These are phyloP conservation scores for Ridgeia piscesae DNA, from an alignment of 1,140 invertebrate genomes.

Conservation along the genomic window DNA sequence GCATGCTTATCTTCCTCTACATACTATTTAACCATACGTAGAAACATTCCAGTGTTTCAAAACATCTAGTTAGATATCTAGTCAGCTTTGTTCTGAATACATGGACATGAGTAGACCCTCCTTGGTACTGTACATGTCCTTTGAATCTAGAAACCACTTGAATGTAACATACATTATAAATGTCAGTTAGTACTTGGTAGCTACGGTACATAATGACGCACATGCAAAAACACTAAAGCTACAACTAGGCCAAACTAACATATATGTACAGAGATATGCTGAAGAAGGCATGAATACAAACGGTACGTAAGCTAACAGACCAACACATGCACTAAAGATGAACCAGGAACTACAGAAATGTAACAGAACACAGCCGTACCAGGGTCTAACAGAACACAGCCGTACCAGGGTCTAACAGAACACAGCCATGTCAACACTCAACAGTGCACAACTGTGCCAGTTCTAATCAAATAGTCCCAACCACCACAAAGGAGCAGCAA, in stretches of 20 bases:
- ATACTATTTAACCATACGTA: neutral
- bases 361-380: too few relatives aligned
- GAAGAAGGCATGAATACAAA: neutral
- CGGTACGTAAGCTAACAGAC: neutral
- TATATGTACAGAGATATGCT: neutral
- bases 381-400: too few relatives aligned
- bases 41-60: neutral
- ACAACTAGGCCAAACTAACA: neutral
- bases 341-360: neutral
- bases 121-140: neutral
- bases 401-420: too few relatives aligned
- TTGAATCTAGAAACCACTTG: neutral
- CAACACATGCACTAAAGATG: neutral
- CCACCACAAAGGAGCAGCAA: too few relatives aligned
- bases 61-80: neutral
- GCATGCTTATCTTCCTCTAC: too few relatives aligned
- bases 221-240: too few relatives aligned
- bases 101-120: neutral
- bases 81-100: too few relatives aligned
- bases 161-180: neutral
- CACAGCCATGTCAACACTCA: too few relatives aligned
- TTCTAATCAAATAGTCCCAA: too few relatives aligned
- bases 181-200: neutral
- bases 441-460: too few relatives aligned
- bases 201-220: too few relatives aligned